These are phyloP conservation scores for Ooceraea biroi DNA, from an alignment of 1,140 invertebrate genomes.

Conservation along the genomic window DNA sequence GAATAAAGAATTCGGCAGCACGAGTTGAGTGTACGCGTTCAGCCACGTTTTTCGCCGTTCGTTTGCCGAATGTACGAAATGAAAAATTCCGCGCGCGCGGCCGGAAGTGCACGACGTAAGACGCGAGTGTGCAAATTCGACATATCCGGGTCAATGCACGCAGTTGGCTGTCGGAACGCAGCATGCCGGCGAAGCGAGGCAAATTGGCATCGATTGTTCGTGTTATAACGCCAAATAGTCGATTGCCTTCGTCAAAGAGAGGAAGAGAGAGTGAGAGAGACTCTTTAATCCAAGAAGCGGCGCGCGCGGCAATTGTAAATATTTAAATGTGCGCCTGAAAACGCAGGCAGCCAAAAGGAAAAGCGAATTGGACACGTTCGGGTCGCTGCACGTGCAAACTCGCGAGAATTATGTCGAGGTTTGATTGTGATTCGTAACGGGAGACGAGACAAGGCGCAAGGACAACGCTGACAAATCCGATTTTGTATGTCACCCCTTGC, in stretches of 20 bases:
- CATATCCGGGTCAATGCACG: constrained; percentile 41
- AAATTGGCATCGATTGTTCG: constrained; percentile 47
- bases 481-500: not conserved
- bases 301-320: constrained; percentile 61
- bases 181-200: not conserved
- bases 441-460: not conserved
- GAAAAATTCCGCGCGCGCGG: constrained; percentile 18
- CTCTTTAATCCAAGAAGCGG: constrained; percentile 53
- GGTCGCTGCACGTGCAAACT: constrained; percentile 72
- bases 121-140: constrained; percentile 35
- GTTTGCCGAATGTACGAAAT: not conserved
- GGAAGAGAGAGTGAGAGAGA: not conserved
- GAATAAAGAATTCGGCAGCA: not conserved
- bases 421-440: constrained; percentile 38
- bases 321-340: constrained; percentile 64
- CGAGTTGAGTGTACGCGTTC: not conserved
- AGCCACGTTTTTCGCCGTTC: not conserved
- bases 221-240: constrained; percentile 4
- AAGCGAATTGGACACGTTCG: constrained; percentile 66
- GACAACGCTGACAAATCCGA: too few relatives aligned
- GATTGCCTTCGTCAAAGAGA: not conserved
- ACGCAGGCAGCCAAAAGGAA: constrained; percentile 40
- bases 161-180: not conserved
- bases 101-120: constrained; percentile 4
- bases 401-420: constrained; percentile 44